These are phyloP conservation scores for Ectropis grisescens DNA, from an alignment of 1,140 invertebrate genomes.

Conservation along the genomic window DNA sequence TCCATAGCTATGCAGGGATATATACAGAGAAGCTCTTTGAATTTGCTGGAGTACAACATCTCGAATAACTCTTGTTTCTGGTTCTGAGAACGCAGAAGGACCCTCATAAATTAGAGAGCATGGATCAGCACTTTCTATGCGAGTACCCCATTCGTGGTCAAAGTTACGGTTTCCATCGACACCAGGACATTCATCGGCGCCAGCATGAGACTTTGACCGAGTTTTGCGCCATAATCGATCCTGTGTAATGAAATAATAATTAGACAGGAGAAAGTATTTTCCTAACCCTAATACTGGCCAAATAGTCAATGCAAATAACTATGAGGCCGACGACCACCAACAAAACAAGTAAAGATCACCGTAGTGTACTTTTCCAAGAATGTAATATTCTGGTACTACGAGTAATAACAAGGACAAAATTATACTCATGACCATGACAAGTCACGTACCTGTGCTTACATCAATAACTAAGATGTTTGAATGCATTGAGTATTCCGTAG, in stretches of 20 bases:
- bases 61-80: constrained; percentile 71
- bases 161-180: constrained; percentile 75
- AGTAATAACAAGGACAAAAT: too few species aligned
- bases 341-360: too few species aligned
- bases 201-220: constrained; percentile 33
- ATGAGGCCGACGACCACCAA: too few species aligned
- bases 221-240: constrained; percentile 71
- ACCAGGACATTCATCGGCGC: constrained; percentile 51
- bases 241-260: constrained; percentile 32
- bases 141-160: constrained; percentile 67
- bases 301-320: too few species aligned
- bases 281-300: too few species aligned
- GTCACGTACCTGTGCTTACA: too few species aligned
- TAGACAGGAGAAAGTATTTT: too few species aligned
- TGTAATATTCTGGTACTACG: too few species aligned
- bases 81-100: constrained; percentile 78
- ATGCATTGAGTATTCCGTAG: too few species aligned
- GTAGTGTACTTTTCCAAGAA: too few species aligned
- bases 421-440: too few species aligned
- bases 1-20: constrained; percentile 80
- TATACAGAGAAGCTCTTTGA: constrained; percentile 72
- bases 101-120: constrained; percentile 83
- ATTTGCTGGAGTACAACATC: constrained; percentile 65
- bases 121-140: constrained; percentile 70
- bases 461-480: too few species aligned